A percentile compares a stretch with the other conserved stretches of the same genome.
Evolutionary conservation across 2,797 vertebrate genomes (phyloP).

Genomic region (Sebastes ruberrimus): DNA sequence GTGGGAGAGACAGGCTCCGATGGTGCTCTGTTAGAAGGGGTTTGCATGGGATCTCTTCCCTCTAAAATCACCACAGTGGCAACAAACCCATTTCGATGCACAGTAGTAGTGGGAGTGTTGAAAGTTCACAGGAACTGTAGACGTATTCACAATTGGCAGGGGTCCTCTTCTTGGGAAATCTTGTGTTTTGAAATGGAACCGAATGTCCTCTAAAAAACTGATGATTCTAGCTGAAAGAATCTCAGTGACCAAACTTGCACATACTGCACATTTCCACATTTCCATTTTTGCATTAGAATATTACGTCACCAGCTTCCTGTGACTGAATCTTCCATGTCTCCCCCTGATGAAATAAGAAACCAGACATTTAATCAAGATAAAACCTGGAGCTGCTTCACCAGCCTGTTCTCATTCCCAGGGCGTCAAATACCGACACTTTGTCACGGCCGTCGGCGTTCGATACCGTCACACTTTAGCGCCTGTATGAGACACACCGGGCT

Average conservation of each 20-base stretch:
- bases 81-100: background rate
- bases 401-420: background rate
- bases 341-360: background rate
- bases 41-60: conserved; percentile 1
- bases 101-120: background rate
- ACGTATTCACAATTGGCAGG: background rate
- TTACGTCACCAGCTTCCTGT: background rate
- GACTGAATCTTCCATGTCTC: background rate
- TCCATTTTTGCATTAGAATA: conserved; percentile 21
- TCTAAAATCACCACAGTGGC: background rate
- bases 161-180: background rate
- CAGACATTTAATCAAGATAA: background rate
- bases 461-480: too few relatives aligned
- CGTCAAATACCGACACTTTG: background rate
- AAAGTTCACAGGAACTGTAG: background rate
- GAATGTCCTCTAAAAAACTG: background rate
- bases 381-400: background rate
- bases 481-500: background rate
- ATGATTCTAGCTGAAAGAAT: conserved; percentile 9
- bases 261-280: conserved; percentile 3
- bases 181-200: conserved; percentile 3
- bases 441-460: rapidly evolving
- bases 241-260: background rate
- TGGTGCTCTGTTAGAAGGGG: conserved; percentile 43
- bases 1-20: conserved; percentile 65